Base-by-base conservation (phyloP, 2,888 invertebrate species). In the Melipona bicolor region DNA sequence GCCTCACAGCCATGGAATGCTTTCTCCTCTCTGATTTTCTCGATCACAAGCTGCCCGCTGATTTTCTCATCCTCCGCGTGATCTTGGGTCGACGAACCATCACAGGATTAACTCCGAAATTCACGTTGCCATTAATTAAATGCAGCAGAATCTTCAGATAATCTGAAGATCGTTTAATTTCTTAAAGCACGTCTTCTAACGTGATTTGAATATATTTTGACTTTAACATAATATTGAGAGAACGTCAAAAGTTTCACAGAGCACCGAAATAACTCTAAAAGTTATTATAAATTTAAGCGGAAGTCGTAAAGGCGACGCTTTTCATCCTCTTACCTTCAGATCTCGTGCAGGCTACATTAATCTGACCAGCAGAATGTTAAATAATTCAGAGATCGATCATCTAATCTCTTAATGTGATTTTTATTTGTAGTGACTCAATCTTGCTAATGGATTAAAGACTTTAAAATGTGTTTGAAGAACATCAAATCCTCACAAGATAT, bases 11-110 rank as follows among this genome's bases (percentile, higher is more conserved):
- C 43, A 32, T 17, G 19, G 19, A 76, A 52, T 75, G 68, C 79
- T 84, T 84, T 83, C 84, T 76, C 82, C 72, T 65, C 13, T 15
- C 17, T 19, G 21, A 64, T 78, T 84, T 74, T 67, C 62, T 65
- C 70, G 70, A 77, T 70, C 69, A 52, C 68, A 81, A 27, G 54
- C 32, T 32, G 9, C 21, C n/a, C 54, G 56, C 17, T 6, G 11
- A n/a, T 59, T 70, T 67, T 54, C 62, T 71, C 59, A 21, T 52
- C 50, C 27, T 15, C 24, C 76, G 65, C 65, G 71, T 62, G 67
- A 77, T 49, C 62, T n/a, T 2, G 15, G n/a, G 56, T 65, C 5
- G 49, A 49, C 27, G 52, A 64, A 64, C 71, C 59, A 4, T 50
- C 43, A 9, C 9, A 9, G 11, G 1, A 11, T 43, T 43, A 43